Base-by-base conservation (phyloP, 1,140 invertebrate species). In the Drosophila triauraria region DNA sequence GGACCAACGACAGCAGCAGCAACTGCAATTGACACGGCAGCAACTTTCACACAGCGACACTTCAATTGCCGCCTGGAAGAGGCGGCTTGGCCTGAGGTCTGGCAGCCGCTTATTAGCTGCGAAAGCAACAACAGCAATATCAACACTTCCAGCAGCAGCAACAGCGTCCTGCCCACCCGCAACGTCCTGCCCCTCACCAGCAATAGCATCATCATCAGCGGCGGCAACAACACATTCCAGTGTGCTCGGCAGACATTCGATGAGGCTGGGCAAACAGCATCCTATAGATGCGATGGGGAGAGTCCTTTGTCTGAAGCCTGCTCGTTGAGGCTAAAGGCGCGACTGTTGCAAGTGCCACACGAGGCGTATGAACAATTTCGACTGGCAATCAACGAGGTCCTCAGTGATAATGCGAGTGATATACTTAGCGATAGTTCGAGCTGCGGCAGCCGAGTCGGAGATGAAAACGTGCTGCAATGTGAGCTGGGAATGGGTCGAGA, bases 351-450 rank as follows among this genome's bases (percentile, higher is more conserved):
- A 61, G 57, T 82, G 59, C 67, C 75, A 40, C 54, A 81, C 69
- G 72, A 79, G 77, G 86, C 91, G 54, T 81, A 91, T 67, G 65
- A 74, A 70, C 81, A 92, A 78, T 91, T 92, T 74, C 64, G 90
- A 58, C 78, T 92, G 75, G 76, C 82, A 75, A 75, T 91, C 72
- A 87, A 70, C 40, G 80, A 69, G 61, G 51, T 44, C 50, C 60
- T 85, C 74, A 82, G 85, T 90, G 85, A 90, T 90, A 90, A 90
- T 76, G 68, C 70, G 54, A 85, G 85, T 90, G 85, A 90, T 90
- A 90, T 64, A 65, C 50, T 82, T 75, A 82, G 68, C 71, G 75
- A 85, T 68, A 90, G 68, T 72, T 69, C 59, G 50, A 61, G 59
- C 38, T 86, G 84, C 63, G 57, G 20, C 57, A 74, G n/a, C 9